A percentile compares a stretch with the other conserved stretches of the same genome.
Conservation (phyloP, 2,797 vertebrate species). For the Peromyscus melanophrys region DNA sequence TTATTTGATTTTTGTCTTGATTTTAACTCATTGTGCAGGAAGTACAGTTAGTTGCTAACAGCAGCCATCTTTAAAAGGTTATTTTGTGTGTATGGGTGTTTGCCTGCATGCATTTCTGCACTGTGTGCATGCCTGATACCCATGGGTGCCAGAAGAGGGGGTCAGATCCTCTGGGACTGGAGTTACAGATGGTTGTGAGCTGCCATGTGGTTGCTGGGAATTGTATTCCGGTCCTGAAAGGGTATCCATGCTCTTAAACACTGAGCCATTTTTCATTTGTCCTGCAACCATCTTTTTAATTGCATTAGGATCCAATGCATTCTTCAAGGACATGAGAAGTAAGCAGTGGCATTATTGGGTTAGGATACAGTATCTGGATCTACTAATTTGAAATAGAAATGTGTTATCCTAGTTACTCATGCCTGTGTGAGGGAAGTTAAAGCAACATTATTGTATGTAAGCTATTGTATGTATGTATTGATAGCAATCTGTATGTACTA, state of each 20-base stretch:
- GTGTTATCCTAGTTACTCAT: slow-evolving; percentile 18
- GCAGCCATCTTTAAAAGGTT: not conserved
- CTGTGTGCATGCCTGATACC: not conserved
- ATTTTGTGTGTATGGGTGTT: not conserved
- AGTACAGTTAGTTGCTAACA: slow-evolving; percentile 43
- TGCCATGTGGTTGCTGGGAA: not conserved
- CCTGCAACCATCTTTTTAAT: slow-evolving; percentile 21
- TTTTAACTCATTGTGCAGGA: slow-evolving; percentile 47
- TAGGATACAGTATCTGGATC: not conserved
- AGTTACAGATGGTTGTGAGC: not conserved
- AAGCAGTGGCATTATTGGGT: not conserved
- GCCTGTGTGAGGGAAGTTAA: not conserved
- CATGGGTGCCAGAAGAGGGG: not conserved
- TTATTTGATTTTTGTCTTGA: slow-evolving; percentile 50
- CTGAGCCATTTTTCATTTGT: not conserved
- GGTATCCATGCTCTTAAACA: not conserved
- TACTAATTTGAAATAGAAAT: slow-evolving; percentile 51
- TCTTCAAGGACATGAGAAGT: slow-evolving; percentile 40
- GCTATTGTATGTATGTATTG: not conserved
- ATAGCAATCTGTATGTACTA: not conserved
- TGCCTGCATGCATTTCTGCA: not conserved
- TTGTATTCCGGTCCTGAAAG: not conserved
- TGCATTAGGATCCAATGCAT: slow-evolving; percentile 18
- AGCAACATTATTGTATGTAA: not conserved
- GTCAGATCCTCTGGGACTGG: not conserved